phyloP scores from a whole-genome alignment of 2,888 invertebrate species.

The Eristalis tenax region DNA sequence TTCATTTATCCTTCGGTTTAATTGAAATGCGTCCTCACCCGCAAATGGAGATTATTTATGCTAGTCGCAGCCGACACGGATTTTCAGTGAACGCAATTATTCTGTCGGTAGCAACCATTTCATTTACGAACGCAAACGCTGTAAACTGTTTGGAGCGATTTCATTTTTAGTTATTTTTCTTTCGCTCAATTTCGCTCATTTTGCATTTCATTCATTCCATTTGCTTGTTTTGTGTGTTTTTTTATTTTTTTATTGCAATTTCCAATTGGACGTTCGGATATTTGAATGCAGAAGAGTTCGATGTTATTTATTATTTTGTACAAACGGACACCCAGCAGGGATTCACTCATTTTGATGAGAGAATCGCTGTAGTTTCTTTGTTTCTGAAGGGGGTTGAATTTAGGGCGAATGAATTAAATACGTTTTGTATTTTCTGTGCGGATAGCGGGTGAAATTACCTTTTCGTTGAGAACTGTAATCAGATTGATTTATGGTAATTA shows the following conservation, averaged over 20 bases:
- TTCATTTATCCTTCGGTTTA: conserved; percentile 53
- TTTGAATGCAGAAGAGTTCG: conserved; percentile 23
- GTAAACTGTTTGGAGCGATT: conserved; percentile 65
- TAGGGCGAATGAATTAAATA: conserved; percentile 32
- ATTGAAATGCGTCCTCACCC: conserved; percentile 60
- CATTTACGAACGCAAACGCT: conserved; percentile 57
- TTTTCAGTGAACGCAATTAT: conserved; percentile 65
- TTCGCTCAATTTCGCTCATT: conserved; percentile 45
- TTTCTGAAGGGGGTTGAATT: conserved; percentile 17
- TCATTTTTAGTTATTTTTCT: conserved; percentile 59
- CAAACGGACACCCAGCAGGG: conserved; percentile 18
- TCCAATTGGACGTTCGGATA: neutral
- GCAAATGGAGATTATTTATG: conserved; percentile 64
- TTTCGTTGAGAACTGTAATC: conserved; percentile 42
- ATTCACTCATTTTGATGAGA: conserved; percentile 55
- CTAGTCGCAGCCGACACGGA: conserved; percentile 61
- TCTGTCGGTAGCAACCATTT: conserved; percentile 55
- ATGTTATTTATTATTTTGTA: conserved; percentile 48
- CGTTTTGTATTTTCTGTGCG: neutral
- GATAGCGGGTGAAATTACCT: neutral
- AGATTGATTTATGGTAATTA: conserved; percentile 64
- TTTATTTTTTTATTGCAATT: neutral
- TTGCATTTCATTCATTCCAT: conserved; percentile 20
- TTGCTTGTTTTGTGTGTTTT: neutral
- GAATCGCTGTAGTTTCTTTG: conserved; percentile 55